Evolutionary conservation across 2,797 vertebrate genomes (phyloP), one percentile per base, ranked within the genome.

Genomic region (Eptatretus atami): DNA sequence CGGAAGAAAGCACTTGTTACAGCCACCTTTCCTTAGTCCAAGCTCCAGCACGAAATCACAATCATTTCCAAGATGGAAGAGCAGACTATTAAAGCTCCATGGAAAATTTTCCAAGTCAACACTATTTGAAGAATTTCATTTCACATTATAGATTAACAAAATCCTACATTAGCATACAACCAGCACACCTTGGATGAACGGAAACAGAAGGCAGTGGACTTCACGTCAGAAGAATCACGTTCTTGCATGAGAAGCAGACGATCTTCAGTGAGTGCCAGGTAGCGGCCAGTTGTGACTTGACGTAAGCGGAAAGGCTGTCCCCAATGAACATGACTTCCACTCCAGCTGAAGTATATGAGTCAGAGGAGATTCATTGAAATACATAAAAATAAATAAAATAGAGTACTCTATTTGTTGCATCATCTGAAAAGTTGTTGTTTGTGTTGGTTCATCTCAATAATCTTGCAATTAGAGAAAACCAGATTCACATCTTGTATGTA

Each of bases 261-360:
- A 70, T 90, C 87, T 64, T 92, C 84, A 69, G 78, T 74, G 63
- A 93, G 77, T 72, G 84, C 92, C 66, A 94, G 75, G 71, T 94
- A 94, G 66, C 86, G 88, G 64, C 87, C 87, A 3, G 86, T 93
- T 55, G 87, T 94, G 74, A 94, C 83, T 10, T 94, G 87, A 66
- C 87, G 79, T 63, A 94, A 75, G 71, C 87, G 76, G 73, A 94
- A 94, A 0, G 80, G 80, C 71, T 93, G 87, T 65, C 85, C 86
- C 87, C 87, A 94, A 65, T 83, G 78, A 63, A 83, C 87, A 65
- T 94, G 87, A 73, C 86, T 92, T 53, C 87, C 87, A 64, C 87
- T 92, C 87, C 87, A 92, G 70, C 87, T 94, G 70, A 64, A 24
- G 65, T 69, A 57, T 44, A 44, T 3, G 31, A 44, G 31, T 44